Percentiles rank a stretch among this genome's conserved stretches.
phyloP scores from a whole-genome alignment of 2,113 vertebrate genomes.

The Platycercus adscitus region DNA sequence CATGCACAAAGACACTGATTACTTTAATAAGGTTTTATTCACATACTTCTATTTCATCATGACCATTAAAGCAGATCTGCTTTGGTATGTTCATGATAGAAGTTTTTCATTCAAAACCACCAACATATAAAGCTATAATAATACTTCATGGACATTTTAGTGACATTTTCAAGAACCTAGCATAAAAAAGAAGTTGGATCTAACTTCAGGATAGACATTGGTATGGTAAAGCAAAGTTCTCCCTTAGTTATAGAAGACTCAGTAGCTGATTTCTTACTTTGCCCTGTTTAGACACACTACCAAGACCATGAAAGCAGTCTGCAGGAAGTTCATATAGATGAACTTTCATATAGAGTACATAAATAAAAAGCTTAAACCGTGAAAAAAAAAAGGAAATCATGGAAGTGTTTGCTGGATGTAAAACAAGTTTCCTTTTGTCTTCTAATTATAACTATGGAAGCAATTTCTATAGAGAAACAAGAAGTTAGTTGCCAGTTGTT shows the following conservation, averaged over 20 bases:
- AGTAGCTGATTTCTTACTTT: not conserved
- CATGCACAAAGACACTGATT: not conserved
- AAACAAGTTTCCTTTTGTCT: not conserved
- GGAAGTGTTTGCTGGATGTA: not conserved
- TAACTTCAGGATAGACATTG: not conserved
- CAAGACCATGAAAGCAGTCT: not conserved
- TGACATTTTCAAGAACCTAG: not conserved
- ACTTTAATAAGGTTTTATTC: not conserved
- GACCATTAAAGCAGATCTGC: not conserved
- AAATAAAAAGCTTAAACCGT: not conserved
- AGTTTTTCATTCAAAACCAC: not conserved
- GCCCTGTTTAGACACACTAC: not conserved
- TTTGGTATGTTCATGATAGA: not conserved
- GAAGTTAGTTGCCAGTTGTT: not conserved
- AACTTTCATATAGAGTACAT: not conserved
- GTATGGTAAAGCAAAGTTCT: not conserved
- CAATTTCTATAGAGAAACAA: not conserved
- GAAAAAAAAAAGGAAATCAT: accelerated
- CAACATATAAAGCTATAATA: accelerated
- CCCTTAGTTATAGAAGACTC: not conserved
- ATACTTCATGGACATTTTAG: not conserved
- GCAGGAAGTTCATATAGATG: not conserved
- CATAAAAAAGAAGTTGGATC: not conserved
- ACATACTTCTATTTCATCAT: not conserved
- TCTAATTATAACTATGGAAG: not conserved